Evolutionary conservation across 1,140 invertebrate species (phyloP), one percentile per base, ranked within the genome.

Genomic region (Argopecten irradians): DNA sequence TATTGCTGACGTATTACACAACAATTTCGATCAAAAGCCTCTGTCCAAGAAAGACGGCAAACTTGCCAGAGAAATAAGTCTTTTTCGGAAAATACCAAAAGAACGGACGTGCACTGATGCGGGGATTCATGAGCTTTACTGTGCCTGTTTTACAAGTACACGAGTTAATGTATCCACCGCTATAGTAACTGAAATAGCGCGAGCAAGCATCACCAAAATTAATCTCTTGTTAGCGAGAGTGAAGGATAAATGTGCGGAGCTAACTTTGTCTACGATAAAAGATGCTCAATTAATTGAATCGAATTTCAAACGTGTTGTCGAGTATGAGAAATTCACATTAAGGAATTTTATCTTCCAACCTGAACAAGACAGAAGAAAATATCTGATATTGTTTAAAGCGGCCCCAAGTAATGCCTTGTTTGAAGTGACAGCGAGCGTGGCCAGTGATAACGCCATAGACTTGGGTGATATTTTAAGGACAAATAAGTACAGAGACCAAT

Each of bases 1-100:
- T 1, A 83, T 96, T 22, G 87, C 89, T 41, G 93, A 96, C 86
- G 90, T 95, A 88, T 92, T 92, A 83, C 92, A 95, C 90, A 94
- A 94, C 86, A 89, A 91, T 86, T 91, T 92, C 19, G 36, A 85
- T 16, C 0, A 84, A 33, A 33, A 82, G 22, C 3, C 16, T 2
- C 55, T 3, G n/a, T 71, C 13, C 7, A 71, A 8, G 28, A 71
- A 8, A 71, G 55, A 71, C 13, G 55, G 55, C 28, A 86, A 84
- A 28, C 28, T 87, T 34, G 85, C 89, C 19, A 32, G 87, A n/a
- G 87, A 95, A 71, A 94, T 96, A 0, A 96, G 94, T 39, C 87
- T 96, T 0, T 95, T 96, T 71, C 87, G 91, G 36, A 90, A 93
- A 90, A 90, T 92, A 28, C 92, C 92, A 33, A 32, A 85, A 43